A percentile compares a stretch with the other conserved stretches of the same genome.
phyloP scores from a whole-genome alignment of 2,113 vertebrate genomes.

The Pungitius pungitius region DNA sequence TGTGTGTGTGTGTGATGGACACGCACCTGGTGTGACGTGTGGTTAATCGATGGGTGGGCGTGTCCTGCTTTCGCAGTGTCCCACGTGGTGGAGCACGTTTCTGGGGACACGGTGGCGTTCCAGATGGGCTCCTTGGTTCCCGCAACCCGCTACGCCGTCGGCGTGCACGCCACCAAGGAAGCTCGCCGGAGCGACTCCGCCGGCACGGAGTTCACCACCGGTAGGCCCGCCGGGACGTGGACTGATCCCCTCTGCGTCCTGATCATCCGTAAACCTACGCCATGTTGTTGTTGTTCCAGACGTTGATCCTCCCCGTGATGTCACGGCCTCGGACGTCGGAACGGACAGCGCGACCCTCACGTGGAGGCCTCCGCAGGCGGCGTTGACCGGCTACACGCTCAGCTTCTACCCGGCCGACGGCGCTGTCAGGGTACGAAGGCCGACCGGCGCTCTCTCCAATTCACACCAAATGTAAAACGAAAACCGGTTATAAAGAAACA shows the following conservation, averaged over 20 bases:
- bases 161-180: constrained; percentile 83
- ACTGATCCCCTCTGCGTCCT: neutral
- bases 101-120: constrained; percentile 89
- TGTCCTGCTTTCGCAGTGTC: constrained; percentile 71
- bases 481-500: too few species aligned
- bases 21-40: neutral
- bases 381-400: constrained; percentile 86
- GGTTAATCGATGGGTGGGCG: neutral
- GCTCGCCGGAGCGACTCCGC: constrained; percentile 80
- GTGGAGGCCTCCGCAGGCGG: constrained; percentile 86
- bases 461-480: too few species aligned
- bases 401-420: constrained; percentile 86
- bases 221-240: constrained; percentile 62
- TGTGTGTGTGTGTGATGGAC: neutral
- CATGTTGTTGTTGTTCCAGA: constrained; percentile 72
- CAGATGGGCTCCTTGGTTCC: constrained; percentile 86
- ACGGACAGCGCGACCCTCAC: constrained; percentile 86
- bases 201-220: constrained; percentile 87
- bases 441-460: too few species aligned
- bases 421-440: constrained; percentile 81
- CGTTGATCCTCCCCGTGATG: constrained; percentile 88
- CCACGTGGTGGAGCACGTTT: constrained; percentile 83
- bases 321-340: constrained; percentile 84
- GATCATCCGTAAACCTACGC: neutral
- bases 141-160: constrained; percentile 84